phyloP scores from a whole-genome alignment of 2,888 invertebrate genomes.

The Lymantria dispar region DNA sequence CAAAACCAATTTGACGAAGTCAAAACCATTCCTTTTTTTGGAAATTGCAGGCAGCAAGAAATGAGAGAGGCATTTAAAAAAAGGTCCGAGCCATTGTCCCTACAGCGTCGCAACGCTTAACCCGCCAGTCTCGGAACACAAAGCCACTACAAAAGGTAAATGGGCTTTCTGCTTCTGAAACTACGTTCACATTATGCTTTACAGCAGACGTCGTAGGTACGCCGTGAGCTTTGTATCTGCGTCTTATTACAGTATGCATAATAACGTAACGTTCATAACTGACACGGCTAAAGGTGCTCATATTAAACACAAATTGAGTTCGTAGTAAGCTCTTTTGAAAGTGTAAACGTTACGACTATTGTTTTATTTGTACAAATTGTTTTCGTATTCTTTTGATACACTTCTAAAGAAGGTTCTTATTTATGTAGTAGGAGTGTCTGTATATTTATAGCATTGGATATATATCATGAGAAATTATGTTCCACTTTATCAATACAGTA shows the following conservation, averaged over 20 bases:
- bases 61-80: constrained; percentile 61
- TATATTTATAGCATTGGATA: too few species aligned
- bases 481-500: too few species aligned
- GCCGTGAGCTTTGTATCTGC: constrained; percentile 48
- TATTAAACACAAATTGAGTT: constrained; percentile 56
- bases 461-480: too few species aligned
- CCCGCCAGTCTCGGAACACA: constrained; percentile 62
- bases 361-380: constrained; percentile 23
- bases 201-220: constrained; percentile 46
- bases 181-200: constrained; percentile 61
- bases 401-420: too few species aligned
- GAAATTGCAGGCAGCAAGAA: constrained; percentile 49
- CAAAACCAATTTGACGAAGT: constrained; percentile 47
- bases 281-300: constrained; percentile 48
- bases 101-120: constrained; percentile 60
- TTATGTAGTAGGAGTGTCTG: too few species aligned
- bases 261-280: constrained; percentile 64
- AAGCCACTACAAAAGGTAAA: constrained; percentile 74
- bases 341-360: constrained; percentile 56
- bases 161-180: constrained; percentile 67
- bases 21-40: constrained; percentile 49
- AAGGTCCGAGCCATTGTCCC: constrained; percentile 64
- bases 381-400: too few species aligned
- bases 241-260: constrained; percentile 61
- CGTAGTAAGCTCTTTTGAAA: constrained; percentile 50